Conservation (phyloP, 1,140 invertebrate species). For the Eurosta solidaginis region DNA sequence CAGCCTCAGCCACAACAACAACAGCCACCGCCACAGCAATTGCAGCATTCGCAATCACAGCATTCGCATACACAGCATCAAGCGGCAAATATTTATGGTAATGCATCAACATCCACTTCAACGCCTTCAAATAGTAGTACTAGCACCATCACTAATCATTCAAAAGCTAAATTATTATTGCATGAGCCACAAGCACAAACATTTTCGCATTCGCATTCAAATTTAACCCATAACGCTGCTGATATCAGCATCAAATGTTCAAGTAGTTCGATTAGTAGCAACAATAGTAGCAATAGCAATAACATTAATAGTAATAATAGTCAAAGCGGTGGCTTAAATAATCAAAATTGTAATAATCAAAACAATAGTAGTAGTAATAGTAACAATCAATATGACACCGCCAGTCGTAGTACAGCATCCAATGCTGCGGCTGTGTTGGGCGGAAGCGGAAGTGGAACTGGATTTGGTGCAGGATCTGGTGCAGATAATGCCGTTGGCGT, state of each 20-base stretch:
- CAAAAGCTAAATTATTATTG: slow-evolving; percentile 31
- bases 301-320: slow-evolving; percentile 35
- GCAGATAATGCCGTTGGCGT: not conserved
- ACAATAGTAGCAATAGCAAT: slow-evolving; percentile 30
- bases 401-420: not conserved
- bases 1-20: slow-evolving; percentile 40
- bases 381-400: slow-evolving; percentile 33
- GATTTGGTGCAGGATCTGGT: slow-evolving; percentile 41
- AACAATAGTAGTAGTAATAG: slow-evolving; percentile 37
- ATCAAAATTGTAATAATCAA: slow-evolving; percentile 33
- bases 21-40: slow-evolving; percentile 1
- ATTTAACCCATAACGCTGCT: slow-evolving; percentile 34
- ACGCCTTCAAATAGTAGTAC: slow-evolving; percentile 38
- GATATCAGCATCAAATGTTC: slow-evolving; percentile 37
- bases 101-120: slow-evolving; percentile 36
- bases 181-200: slow-evolving; percentile 40
- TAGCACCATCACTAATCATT: slow-evolving; percentile 24
- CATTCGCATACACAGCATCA: slow-evolving; percentile 15
- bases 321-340: slow-evolving; percentile 33
- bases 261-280: slow-evolving; percentile 35
- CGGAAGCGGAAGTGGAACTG: slow-evolving; percentile 56
- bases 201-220: slow-evolving; percentile 25
- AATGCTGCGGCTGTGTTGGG: slow-evolving; percentile 30
- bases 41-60: slow-evolving; percentile 23
- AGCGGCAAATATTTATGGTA: slow-evolving; percentile 7